Evolutionary conservation across 37 sponge, comb jelly and placozoan species (phyloP).

Genomic region (Halisarca cf. caerulea): DNA sequence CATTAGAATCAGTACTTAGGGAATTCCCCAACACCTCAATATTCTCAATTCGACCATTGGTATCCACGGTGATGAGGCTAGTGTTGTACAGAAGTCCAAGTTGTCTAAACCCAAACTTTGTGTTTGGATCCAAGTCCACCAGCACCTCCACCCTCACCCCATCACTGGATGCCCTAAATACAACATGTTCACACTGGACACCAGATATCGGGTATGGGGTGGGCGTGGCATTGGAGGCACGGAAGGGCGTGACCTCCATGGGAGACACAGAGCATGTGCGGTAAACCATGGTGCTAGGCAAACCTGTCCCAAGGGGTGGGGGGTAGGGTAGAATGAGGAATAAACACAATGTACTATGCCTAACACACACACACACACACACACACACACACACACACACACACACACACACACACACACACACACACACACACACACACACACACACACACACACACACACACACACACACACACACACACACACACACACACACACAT

Average conservation of each 20-base stretch:
- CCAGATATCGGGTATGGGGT: background rate
- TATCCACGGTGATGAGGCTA: background rate
- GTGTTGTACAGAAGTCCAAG: background rate
- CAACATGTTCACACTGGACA: background rate
- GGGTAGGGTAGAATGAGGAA: too few species aligned
- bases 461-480: too few species aligned
- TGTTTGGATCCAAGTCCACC: background rate
- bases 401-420: too few species aligned
- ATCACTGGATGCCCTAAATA: background rate
- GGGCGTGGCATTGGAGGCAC: background rate
- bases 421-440: too few species aligned
- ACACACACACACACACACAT: too few species aligned
- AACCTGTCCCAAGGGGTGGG: too few species aligned
- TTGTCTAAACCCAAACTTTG: conserved; percentile 2
- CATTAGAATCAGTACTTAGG: background rate
- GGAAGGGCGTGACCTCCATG: background rate
- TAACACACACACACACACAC: too few species aligned
- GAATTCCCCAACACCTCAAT: conserved; percentile 1
- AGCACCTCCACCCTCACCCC: background rate
- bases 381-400: too few species aligned
- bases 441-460: too few species aligned
- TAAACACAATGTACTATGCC: too few species aligned
- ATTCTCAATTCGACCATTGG: background rate
- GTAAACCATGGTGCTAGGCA: background rate
- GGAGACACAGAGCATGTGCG: background rate